Conservation (phyloP, 64 coral and sea anemone species). For the Acropora tenuis region DNA sequence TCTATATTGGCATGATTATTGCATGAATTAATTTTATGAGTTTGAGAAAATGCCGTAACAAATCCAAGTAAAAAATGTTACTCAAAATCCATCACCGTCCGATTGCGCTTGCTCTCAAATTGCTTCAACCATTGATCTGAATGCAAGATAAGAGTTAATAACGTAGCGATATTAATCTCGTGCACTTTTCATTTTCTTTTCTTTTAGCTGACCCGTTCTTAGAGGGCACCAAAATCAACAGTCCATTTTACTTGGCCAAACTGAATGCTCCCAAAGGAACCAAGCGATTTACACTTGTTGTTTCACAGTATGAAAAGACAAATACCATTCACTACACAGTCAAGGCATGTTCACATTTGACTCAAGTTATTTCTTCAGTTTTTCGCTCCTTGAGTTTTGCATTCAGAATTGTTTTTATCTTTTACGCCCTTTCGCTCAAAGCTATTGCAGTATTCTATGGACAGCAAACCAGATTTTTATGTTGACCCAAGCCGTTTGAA, state of each 20-base stretch:
- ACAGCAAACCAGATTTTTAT: too few relatives aligned
- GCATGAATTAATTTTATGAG: too few relatives aligned
- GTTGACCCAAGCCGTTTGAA: too few relatives aligned
- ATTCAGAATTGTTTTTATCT: neutral
- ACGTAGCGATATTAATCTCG: neutral
- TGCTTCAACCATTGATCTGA: too few relatives aligned
- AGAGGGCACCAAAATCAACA: constrained; percentile 99
- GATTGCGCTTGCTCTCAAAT: too few relatives aligned
- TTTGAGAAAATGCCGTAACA: too few relatives aligned
- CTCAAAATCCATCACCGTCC: too few relatives aligned
- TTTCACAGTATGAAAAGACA: constrained; percentile 95
- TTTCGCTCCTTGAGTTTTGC: neutral
- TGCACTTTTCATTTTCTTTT: neutral
- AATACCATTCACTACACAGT: constrained; percentile 95
- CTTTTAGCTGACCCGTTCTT: constrained; percentile 77
- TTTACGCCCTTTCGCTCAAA: too few relatives aligned
- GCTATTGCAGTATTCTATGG: too few relatives aligned
- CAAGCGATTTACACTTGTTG: constrained; percentile 75
- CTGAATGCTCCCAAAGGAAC: constrained; percentile 80
- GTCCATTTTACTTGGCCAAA: constrained; percentile 95
- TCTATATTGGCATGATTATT: too few relatives aligned
- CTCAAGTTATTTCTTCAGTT: neutral
- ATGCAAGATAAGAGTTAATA: too few relatives aligned
- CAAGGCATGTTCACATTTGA: constrained; percentile 60
- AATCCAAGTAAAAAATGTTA: too few relatives aligned